Evolutionary conservation across 2,797 vertebrate genomes (phyloP).

Genomic region (Amphiprion clarkii): DNA sequence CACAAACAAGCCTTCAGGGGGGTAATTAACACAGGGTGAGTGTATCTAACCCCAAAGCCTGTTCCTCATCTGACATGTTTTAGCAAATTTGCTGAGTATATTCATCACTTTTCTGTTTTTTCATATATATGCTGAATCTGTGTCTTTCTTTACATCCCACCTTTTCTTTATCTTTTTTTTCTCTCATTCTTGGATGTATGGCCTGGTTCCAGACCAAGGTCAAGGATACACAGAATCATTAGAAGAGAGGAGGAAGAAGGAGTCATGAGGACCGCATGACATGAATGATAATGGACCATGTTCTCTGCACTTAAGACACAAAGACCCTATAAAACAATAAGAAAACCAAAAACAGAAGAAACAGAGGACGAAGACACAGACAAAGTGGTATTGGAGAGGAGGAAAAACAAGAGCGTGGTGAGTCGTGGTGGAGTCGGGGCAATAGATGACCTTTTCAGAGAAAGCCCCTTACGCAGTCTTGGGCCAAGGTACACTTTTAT

Average conservation of each 20-base stretch:
- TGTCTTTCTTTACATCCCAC: not conserved
- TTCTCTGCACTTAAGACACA: conserved; percentile 61
- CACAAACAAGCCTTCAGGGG: conserved; percentile 55
- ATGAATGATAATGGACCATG: conserved; percentile 56
- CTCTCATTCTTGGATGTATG: conserved; percentile 25
- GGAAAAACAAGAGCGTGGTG: conserved; percentile 50
- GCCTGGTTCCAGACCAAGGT: conserved; percentile 53
- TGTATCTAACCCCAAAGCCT: conserved; percentile 55
- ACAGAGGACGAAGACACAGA: conserved; percentile 21
- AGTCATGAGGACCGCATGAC: conserved; percentile 47
- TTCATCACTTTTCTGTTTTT: conserved; percentile 15
- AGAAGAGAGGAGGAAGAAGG: conserved; percentile 36
- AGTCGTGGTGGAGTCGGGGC: conserved; percentile 62
- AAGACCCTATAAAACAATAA: conserved; percentile 51
- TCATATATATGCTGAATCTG: not conserved
- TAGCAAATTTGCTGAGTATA: conserved; percentile 27
- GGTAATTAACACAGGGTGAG: conserved; percentile 66
- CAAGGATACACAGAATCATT: conserved; percentile 51
- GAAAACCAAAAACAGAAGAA: conserved; percentile 36
- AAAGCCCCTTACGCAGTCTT: conserved; percentile 72
- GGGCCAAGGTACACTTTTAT: conserved; percentile 86
- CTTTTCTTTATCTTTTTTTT: not conserved
- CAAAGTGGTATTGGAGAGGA: conserved; percentile 35
- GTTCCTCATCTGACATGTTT: conserved; percentile 25
- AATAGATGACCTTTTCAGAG: conserved; percentile 85